Conservation (phyloP, 1,140 invertebrate genomes). For the Heterodera schachtii region DNA sequence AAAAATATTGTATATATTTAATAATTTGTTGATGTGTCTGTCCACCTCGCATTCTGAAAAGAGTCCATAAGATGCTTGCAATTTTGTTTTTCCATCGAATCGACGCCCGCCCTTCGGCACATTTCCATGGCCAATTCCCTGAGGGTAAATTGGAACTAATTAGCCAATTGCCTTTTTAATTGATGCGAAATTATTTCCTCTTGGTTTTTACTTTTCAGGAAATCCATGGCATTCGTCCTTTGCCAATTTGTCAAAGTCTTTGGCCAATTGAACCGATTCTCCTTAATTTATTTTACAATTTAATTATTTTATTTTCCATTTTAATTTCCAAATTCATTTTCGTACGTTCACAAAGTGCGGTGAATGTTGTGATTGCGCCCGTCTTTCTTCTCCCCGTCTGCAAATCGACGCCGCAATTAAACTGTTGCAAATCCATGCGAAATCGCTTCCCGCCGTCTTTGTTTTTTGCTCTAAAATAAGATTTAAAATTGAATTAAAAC, state of each 20-base stretch:
- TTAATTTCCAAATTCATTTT: not conserved
- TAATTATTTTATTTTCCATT: not conserved
- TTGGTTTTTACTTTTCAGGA: not conserved
- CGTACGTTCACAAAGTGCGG: constrained; percentile 29
- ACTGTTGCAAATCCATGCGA: constrained; percentile 8
- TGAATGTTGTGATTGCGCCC: constrained; percentile 21
- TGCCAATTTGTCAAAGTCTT: constrained; percentile 19
- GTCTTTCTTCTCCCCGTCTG: constrained; percentile 21
- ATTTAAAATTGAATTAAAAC: not conserved
- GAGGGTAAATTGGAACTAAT: not conserved
- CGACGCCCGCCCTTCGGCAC: not conserved
- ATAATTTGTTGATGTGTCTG: not conserved
- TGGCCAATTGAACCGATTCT: constrained; percentile 22
- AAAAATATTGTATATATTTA: not conserved
- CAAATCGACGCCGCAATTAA: constrained; percentile 20
- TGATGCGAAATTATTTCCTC: constrained; percentile 7
- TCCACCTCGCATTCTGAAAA: not conserved
- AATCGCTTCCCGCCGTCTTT: constrained; percentile 26
- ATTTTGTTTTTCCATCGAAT: not conserved
- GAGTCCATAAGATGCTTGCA: not conserved
- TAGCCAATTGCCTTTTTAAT: not conserved
- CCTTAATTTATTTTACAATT: not conserved
- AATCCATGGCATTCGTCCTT: constrained; percentile 11
- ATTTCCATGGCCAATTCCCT: not conserved
- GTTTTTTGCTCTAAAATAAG: constrained; percentile 27